A percentile compares a stretch with the other conserved stretches of the same genome.
Evolutionary conservation across 2,888 invertebrate species (phyloP).

Genomic region (Vandiemenella viatica): DNA sequence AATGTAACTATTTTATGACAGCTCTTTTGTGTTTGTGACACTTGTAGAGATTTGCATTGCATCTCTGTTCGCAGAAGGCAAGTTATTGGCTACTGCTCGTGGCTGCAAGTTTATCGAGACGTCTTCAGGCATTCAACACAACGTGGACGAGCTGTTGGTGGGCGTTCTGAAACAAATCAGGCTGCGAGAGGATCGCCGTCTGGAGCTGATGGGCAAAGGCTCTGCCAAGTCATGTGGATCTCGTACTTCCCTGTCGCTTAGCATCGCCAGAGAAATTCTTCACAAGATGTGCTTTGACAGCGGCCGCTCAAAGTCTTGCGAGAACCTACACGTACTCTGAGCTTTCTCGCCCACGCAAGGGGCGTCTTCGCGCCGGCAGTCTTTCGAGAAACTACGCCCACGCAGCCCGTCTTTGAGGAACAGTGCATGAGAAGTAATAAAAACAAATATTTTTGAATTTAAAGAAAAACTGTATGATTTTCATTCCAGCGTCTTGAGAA

Average conservation of each 20-base stretch:
- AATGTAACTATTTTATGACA: too few relatives aligned
- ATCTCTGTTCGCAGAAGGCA: slow-evolving; percentile 59
- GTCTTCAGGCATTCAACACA: slow-evolving; percentile 91
- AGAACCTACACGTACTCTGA: slow-evolving; percentile 82
- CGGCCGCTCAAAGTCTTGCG: slow-evolving; percentile 73
- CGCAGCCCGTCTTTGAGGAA: too few relatives aligned
- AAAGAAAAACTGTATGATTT: too few relatives aligned
- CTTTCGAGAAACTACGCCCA: too few relatives aligned
- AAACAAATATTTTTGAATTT: too few relatives aligned
- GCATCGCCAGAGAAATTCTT: slow-evolving; percentile 64
- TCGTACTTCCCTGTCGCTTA: slow-evolving; percentile 64
- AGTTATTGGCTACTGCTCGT: slow-evolving; percentile 77
- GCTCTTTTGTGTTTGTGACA: too few relatives aligned
- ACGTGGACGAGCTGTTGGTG: slow-evolving; percentile 90
- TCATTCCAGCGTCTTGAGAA: too few relatives aligned
- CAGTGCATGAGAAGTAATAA: too few relatives aligned
- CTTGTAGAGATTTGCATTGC: background rate
- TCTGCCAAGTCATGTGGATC: slow-evolving; percentile 37
- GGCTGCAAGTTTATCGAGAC: slow-evolving; percentile 96
- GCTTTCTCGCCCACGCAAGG: background rate
- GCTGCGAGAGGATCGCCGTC: slow-evolving; percentile 51
- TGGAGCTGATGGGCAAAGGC: slow-evolving; percentile 27
- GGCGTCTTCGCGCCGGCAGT: too few relatives aligned
- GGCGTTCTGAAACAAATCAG: slow-evolving; percentile 74
- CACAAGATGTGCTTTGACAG: slow-evolving; percentile 77